Conservation (phyloP, 2,888 invertebrate species). For the Eilema depressum region DNA sequence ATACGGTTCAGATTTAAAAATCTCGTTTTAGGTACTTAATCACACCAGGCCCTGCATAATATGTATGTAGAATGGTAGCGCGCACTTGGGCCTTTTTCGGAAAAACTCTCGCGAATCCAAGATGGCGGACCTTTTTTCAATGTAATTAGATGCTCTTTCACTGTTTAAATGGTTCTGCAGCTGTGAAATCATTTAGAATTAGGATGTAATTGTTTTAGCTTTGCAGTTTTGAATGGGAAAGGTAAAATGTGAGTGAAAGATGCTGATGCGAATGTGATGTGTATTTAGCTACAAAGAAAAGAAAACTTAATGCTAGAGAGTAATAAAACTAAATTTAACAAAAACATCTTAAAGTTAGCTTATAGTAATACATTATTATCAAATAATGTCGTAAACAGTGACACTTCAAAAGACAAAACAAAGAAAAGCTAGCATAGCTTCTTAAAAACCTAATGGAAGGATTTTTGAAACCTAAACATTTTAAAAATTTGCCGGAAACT, state of each 20-base stretch:
- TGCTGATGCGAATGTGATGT: slow-evolving; percentile 22
- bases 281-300: slow-evolving; percentile 32
- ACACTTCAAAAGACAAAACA: neutral
- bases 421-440: neutral
- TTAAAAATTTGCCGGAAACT: neutral
- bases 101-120: slow-evolving; percentile 77
- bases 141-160: slow-evolving; percentile 59
- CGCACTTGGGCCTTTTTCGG: slow-evolving; percentile 79
- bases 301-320: slow-evolving; percentile 14
- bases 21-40: slow-evolving; percentile 68
- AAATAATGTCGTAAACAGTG: neutral
- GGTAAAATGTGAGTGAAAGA: slow-evolving; percentile 17
- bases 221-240: slow-evolving; percentile 25
- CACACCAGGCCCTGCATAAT: slow-evolving; percentile 78
- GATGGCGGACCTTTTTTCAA: slow-evolving; percentile 73
- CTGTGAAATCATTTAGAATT: slow-evolving; percentile 50
- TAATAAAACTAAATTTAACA: slow-evolving; percentile 22
- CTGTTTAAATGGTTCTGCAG: slow-evolving; percentile 45
- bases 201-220: slow-evolving; percentile 51
- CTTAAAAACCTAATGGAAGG: neutral
- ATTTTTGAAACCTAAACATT: neutral
- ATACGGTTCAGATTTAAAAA: slow-evolving; percentile 57
- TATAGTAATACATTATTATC: neutral
- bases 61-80: slow-evolving; percentile 77
- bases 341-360: slow-evolving; percentile 11